Evolutionary conservation across 2,113 vertebrate species (phyloP).

Genomic region (Sialia sialis): DNA sequence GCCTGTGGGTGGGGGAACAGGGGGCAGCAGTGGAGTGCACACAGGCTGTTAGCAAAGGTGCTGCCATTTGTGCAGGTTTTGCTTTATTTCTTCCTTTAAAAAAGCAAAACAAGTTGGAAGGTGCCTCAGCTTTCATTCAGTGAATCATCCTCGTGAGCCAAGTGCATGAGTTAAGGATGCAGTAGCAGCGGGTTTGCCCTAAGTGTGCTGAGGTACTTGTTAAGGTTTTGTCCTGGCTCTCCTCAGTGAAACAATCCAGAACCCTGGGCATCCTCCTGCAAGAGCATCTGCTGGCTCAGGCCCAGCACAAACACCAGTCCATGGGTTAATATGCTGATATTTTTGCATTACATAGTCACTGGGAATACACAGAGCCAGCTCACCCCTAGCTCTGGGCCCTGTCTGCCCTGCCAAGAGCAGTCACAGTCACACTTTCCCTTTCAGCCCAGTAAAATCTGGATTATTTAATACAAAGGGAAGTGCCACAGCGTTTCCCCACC

Average conservation of each 20-base stretch:
- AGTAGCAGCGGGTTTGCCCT: neutral
- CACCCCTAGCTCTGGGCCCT: neutral
- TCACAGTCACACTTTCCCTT: neutral
- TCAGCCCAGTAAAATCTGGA: neutral
- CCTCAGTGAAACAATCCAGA: neutral
- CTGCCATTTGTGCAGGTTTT: neutral
- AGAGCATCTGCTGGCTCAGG: neutral
- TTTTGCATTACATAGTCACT: neutral
- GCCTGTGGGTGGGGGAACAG: fast-evolving
- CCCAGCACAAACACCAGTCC: neutral
- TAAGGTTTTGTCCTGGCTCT: neutral
- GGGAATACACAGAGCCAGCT: neutral
- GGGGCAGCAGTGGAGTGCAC: neutral
- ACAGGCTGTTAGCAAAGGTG: neutral
- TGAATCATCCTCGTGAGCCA: neutral
- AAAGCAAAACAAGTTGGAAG: neutral
- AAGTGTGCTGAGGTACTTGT: neutral
- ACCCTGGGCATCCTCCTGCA: neutral
- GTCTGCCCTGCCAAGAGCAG: neutral
- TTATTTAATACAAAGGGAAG: neutral
- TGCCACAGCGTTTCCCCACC: neutral
- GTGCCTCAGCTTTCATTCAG: neutral
- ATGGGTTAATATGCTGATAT: neutral
- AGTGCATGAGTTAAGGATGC: fast-evolving
- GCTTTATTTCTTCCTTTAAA: neutral